These are phyloP conservation scores for Heliconius charithonia DNA, from an alignment of 2,888 invertebrate species.

Conservation along the genomic window DNA sequence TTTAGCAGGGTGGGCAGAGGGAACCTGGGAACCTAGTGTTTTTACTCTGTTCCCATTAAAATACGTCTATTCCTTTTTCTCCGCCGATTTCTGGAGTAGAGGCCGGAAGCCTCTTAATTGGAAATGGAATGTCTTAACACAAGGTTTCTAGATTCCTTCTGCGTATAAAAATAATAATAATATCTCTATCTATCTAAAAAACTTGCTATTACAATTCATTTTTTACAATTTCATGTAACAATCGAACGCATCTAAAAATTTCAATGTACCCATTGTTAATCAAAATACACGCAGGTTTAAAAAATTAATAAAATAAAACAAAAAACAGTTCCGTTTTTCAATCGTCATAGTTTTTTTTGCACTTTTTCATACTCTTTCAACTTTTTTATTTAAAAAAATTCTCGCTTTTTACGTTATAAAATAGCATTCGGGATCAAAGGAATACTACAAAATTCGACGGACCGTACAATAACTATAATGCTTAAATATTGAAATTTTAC, in stretches of 20 bases:
- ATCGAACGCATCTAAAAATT: slow-evolving; percentile 14
- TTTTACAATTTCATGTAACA: neutral
- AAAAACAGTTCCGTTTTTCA: slow-evolving; percentile 6
- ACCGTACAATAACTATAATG: neutral
- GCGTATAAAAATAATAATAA: no score
- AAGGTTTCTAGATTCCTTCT: no score
- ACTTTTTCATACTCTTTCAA: neutral
- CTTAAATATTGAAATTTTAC: neutral
- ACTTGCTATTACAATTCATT: neutral
- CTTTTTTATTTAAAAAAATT: slow-evolving; percentile 7
- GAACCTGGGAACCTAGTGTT: neutral
- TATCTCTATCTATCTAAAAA: no score
- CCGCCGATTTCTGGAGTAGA: neutral
- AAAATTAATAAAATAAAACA: slow-evolving; percentile 16
- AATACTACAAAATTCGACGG: neutral
- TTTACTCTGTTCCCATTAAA: neutral
- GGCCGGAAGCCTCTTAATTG: neutral
- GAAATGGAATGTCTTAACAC: no score
- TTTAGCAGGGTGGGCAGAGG: neutral
- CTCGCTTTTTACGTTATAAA: slow-evolving; percentile 17
- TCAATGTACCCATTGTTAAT: slow-evolving; percentile 6
- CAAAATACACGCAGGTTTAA: slow-evolving; percentile 12
- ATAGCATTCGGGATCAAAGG: slow-evolving; percentile 17
- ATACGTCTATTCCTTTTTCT: neutral
- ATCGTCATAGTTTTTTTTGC: slow-evolving; percentile 18